A percentile compares a stretch with the other conserved stretches of the same genome.
phyloP scores from a whole-genome alignment of 2,797 vertebrate species.

The Allobates femoralis region DNA sequence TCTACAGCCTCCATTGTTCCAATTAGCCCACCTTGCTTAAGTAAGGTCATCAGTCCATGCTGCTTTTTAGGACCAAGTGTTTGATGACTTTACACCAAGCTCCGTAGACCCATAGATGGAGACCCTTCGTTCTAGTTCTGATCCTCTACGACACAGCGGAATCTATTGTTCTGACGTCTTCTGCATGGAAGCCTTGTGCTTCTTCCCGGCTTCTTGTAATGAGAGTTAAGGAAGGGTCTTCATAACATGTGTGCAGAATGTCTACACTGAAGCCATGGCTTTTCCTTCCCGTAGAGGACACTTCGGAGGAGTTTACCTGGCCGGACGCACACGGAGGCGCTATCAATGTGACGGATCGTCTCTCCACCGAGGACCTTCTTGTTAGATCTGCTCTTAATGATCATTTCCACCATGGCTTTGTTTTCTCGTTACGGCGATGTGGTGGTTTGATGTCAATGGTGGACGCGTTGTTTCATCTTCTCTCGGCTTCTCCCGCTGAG shows the following conservation, averaged over 20 bases:
- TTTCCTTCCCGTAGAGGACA: not conserved
- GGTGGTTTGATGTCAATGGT: conserved; percentile 33
- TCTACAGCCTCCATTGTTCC: too few species aligned
- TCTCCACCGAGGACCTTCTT: not conserved
- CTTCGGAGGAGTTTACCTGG: not conserved
- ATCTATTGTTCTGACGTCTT: too few species aligned
- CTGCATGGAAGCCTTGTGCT: too few species aligned
- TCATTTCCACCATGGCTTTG: conserved; percentile 7
- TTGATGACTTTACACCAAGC: too few species aligned
- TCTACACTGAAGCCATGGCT: not conserved
- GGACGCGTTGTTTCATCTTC: conserved; percentile 24
- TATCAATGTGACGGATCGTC: conserved; percentile 19
- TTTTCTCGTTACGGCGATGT: not conserved
- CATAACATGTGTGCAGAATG: not conserved
- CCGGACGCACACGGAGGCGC: not conserved
- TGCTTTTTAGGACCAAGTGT: too few species aligned
- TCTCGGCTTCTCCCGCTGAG: not conserved
- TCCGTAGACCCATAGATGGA: too few species aligned
- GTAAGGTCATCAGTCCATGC: too few species aligned
- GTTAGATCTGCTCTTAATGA: conserved; percentile 25
- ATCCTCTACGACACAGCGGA: too few species aligned
- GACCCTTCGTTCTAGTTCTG: too few species aligned
- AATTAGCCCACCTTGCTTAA: too few species aligned
- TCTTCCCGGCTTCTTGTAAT: too few species aligned
- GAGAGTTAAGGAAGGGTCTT: not conserved